Base-by-base conservation (phyloP, 2,888 invertebrate genomes). In the Melitaea athalia region DNA sequence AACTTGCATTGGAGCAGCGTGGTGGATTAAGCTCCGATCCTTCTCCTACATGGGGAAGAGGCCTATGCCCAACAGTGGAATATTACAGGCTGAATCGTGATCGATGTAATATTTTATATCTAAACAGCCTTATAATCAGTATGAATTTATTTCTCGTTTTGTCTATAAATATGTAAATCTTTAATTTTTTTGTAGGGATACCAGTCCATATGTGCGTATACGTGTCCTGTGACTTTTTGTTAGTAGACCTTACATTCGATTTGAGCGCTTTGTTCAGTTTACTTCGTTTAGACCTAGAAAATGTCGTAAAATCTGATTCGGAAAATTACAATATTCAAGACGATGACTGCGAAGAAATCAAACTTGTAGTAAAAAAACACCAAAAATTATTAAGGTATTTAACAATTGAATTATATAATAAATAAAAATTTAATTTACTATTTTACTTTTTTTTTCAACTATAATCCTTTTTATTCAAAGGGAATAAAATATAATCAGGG, bases 301-400 rank as follows among this genome's bases (percentile, higher is more conserved):
- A 76, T 24, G 45, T 74, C 0, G 55, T 57, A 10, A 47, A 64
- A 43, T 42, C 63, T 11, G 57, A 71, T 24, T 63, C 49, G 0
- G n/a, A 8, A 14, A 60, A 63, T 31, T 50, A 57, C 10, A 6
- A 59, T 45, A 45, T 59, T 15, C 53, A 50, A 31, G 50, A 63
- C 12, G 69, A 72, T 17, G 64, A 71, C 63, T 69, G 68, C 53
- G 55, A 60, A 50, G 68, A 71, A 8, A 59, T 79, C 7, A 77
- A 71, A 50, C 15, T 49, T 33, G 66, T 78, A 17, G 74, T 75
- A 7, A 65, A 59, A 6, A 74, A 63, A 5, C 79, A 79, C 67
- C 78, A 78, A 45, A 77, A 72, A 45, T 38, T 79, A 10, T 65
- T 79, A 45, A 72, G 75, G 79, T 77, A 50, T 15, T 2, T 15